Base-by-base conservation (phyloP, 2,797 vertebrate species). In the Esox lucius region DNA sequence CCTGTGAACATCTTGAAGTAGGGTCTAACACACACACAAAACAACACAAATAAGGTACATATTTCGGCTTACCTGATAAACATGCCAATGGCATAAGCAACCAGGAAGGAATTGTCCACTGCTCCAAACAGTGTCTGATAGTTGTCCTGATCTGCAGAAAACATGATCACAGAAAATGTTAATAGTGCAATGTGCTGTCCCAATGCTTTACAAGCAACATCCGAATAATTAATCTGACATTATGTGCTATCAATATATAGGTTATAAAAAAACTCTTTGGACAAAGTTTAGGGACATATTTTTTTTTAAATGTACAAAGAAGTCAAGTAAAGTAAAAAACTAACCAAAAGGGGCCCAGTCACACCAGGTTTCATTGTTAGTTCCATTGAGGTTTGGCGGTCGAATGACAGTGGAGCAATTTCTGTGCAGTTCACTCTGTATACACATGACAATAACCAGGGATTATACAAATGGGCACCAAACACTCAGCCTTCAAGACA, bases 51-150 rank as follows among this genome's bases (percentile, higher is more conserved):
- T 35, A 42, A 3, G 19, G 15, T 22, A 68, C 19, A 42, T 19
- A 5, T 22, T 6, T 17, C 7, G 28, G 31, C 66, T 15, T 87
- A 96, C 95, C 98, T 99, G 92, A 99, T 92, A 70, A 98, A 99
- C 98, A 99, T 99, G 86, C 97, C 98, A 0, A 99, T 91, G 79
- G 98, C 98, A 0, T 99, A 99, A 65, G 98, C 95, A 74, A 99
- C 94, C 17, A 99, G 92, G 88, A 99, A 99, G 80, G 94, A 97
- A 0, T 99, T 97, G 79, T 99, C 98, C 94, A 99, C 75, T 0
- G 92, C 92, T 9, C 96, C 97, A 46, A 97, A 96, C 28, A 99
- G 88, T 0, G 95, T 95, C 80, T 96, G 94, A 74, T 99, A 99
- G 92, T 99, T 97, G 72, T 93, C 87, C 78, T 94, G 89, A 84